phyloP scores from a whole-genome alignment of 2,113 vertebrate genomes.

The Ovibos moschatus region DNA sequence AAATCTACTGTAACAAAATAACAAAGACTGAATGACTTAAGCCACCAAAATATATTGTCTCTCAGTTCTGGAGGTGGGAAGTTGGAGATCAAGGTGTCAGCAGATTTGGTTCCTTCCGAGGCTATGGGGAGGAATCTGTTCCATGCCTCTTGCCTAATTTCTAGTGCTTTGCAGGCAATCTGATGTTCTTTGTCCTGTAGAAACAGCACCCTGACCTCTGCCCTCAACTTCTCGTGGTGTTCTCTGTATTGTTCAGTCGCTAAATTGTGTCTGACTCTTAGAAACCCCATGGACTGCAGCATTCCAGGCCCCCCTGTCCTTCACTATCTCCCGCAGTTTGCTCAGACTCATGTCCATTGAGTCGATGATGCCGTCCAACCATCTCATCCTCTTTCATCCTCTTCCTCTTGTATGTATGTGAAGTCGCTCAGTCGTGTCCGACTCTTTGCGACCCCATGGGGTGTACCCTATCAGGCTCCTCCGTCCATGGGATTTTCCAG shows the following conservation, averaged over 20 bases:
- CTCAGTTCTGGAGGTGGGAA: background rate
- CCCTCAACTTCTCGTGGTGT: background rate
- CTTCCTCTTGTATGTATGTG: background rate
- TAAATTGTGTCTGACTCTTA: background rate
- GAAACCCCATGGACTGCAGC: background rate
- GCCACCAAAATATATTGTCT: background rate
- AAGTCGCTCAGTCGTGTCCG: too few relatives aligned
- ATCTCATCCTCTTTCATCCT: background rate
- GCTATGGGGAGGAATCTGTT: background rate
- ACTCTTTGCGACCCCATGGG: too few relatives aligned
- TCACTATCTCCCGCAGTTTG: background rate
- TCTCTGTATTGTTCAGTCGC: background rate
- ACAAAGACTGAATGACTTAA: background rate
- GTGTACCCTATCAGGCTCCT: too few relatives aligned
- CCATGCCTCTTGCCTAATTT: background rate
- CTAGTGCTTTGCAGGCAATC: background rate
- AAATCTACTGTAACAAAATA: background rate
- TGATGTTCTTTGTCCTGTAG: background rate
- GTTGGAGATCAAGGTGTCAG: background rate
- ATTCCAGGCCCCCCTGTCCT: background rate
- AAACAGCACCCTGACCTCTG: background rate
- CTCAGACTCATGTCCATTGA: background rate
- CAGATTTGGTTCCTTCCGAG: background rate
- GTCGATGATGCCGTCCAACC: background rate
- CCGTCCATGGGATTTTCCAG: too few relatives aligned